These are phyloP conservation scores for Drosophila auraria DNA, from an alignment of 1,140 invertebrate species.

Conservation along the genomic window DNA sequence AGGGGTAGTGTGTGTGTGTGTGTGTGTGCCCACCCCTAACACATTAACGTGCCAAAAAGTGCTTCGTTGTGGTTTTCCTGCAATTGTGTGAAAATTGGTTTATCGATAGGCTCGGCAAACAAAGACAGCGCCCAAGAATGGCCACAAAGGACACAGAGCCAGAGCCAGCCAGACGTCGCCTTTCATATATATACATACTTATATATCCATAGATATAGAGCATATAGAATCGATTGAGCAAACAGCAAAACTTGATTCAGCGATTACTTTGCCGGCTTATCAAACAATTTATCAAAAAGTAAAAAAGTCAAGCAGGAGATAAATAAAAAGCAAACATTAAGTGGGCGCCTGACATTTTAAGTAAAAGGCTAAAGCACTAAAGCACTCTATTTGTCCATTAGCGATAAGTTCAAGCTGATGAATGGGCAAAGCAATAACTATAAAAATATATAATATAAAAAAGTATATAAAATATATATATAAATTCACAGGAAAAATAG, in stretches of 20 bases:
- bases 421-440: not conserved
- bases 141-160: conserved; percentile 34
- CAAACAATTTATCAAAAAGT: conserved; percentile 40
- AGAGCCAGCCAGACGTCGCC: conserved; percentile 4
- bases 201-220: too few relatives aligned
- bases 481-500: too few relatives aligned
- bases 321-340: not conserved
- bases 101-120: conserved; percentile 68
- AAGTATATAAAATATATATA: too few relatives aligned
- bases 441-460: too few relatives aligned
- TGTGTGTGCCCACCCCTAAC: conserved; percentile 30
- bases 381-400: conserved; percentile 8
- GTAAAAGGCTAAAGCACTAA: not conserved
- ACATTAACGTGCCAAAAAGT: conserved; percentile 81
- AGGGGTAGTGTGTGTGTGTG: conserved; percentile 4
- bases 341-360: conserved; percentile 14
- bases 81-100: conserved; percentile 75
- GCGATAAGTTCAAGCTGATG: conserved; percentile 2
- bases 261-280: conserved; percentile 24
- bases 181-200: conserved; percentile 22
- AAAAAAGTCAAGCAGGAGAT: not conserved
- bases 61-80: conserved; percentile 73
- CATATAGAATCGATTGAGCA: conserved; percentile 23
- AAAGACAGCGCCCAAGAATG: conserved; percentile 27
- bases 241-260: conserved; percentile 14